phyloP scores from a whole-genome alignment of 92 coral and sea anemone genomes.

The Epizoanthus rinbou region DNA sequence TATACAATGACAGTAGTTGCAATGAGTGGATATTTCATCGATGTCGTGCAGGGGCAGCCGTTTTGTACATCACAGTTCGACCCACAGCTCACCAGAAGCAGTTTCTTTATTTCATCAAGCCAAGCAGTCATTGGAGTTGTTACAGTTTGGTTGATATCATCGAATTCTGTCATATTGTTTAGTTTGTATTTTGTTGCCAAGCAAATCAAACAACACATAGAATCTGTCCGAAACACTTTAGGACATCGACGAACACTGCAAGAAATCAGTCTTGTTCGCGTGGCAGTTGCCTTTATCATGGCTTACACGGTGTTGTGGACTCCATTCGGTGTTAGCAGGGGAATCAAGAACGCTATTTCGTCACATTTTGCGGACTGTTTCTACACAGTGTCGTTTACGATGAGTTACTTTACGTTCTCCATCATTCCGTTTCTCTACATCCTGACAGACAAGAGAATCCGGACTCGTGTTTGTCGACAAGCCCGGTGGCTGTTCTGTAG shows the following conservation, averaged over 20 bases:
- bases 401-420: constrained; percentile 5
- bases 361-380: not conserved
- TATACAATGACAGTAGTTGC: constrained; percentile 14
- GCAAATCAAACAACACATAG: not conserved
- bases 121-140: not conserved
- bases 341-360: not conserved
- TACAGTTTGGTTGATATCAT: not conserved
- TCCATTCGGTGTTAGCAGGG: constrained; percentile 7
- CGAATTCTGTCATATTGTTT: not conserved
- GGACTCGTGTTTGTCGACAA: not conserved
- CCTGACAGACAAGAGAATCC: not conserved
- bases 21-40: constrained; percentile 29
- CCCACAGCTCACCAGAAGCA: not conserved
- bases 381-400: not conserved
- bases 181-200: constrained; percentile 22
- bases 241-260: not conserved
- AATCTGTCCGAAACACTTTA: not conserved
- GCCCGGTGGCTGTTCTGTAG: constrained; percentile 5
- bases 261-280: constrained; percentile 3
- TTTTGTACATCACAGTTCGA: not conserved
- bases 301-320: not conserved
- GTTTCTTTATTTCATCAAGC: not conserved
- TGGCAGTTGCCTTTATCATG: not conserved
- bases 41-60: constrained; percentile 1
- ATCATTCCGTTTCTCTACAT: constrained; percentile 5